Base-by-base conservation (phyloP, 2,113 vertebrate species). In the Ophthalmolycus amberensis region DNA sequence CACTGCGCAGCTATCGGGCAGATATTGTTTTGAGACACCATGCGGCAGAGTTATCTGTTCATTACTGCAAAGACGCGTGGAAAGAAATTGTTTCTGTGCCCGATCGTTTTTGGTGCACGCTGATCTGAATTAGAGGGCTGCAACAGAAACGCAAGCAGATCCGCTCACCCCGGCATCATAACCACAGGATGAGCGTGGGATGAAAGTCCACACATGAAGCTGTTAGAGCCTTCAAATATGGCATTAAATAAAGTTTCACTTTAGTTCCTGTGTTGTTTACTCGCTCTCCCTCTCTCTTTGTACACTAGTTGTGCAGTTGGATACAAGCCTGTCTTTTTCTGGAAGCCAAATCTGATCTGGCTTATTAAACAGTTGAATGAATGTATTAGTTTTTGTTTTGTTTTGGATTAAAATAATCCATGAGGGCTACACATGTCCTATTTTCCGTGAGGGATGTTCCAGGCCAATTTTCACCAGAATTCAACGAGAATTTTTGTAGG, bases 311-410 rank as follows among this genome's bases (percentile, higher is more conserved):
- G 60, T 73, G 56, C 37, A 38, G 42, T 10, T 56, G 27, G 37
- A 77, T 22, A n/a, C 6, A 52, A 27, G 14, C 6, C 22, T 79
- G 54, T 42, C 34, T 5, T 60, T 75, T 15, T 8, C 37, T n/a
- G 32, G 20, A 8, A 68, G 16, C 46, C 46, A 79, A 44, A 79
- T 79, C 32, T 20, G 40, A 78, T 50, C 71, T 68, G 91, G 87
- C 87, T 85, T 89, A 90, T 92, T 88, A 85, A 88, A 91, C 84
- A 90, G 82, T 29, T 86, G 84, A 93, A 76, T 88, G 82, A 90
- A 75, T 71, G 12, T 84, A 92, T 92, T 88, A 82, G 82, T 86
- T 82, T 82, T 59, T 80, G 86, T 3, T 80, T 80, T 88, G 62
- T 86, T 89, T 89, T 48, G 74, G 80, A 89, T 85, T 87, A 85